phyloP scores from a whole-genome alignment of 2,888 invertebrate genomes.

The Coelinius sp. region DNA sequence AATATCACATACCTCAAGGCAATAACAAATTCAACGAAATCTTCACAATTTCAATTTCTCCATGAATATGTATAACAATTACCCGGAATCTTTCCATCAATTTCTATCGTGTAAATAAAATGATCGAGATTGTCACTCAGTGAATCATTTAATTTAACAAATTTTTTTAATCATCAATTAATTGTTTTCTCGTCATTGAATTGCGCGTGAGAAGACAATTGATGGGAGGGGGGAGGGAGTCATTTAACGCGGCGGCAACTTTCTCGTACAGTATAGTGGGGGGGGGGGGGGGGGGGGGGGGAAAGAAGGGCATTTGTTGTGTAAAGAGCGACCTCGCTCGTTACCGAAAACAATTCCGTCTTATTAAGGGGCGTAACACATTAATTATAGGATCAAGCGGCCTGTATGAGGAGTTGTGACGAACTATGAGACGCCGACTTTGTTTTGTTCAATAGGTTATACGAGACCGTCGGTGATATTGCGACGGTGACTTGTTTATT shows the following conservation, averaged over 20 bases:
- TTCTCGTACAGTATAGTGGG: no score
- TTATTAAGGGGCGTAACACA: slow-evolving; percentile 46
- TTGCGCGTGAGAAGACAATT: slow-evolving; percentile 28
- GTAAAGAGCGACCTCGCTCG: slow-evolving; percentile 28
- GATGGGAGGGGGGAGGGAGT: neutral
- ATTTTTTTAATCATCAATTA: neutral
- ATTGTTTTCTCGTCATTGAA: slow-evolving; percentile 21
- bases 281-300: neutral
- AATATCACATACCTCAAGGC: slow-evolving; percentile 29
- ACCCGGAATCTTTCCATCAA: neutral
- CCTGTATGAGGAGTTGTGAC: neutral
- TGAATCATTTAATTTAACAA: neutral
- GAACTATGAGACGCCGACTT: neutral
- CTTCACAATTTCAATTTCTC: slow-evolving; percentile 1
- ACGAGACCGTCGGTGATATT: neutral
- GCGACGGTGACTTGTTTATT: neutral
- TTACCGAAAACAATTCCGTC: slow-evolving; percentile 52
- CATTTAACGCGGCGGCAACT: neutral
- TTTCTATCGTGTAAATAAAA: neutral
- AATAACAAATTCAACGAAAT: slow-evolving; percentile 16
- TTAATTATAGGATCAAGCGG: slow-evolving; percentile 30
- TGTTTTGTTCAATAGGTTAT: neutral
- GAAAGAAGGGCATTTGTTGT: neutral
- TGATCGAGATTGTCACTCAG: neutral
- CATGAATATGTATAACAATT: neutral